phyloP scores from a whole-genome alignment of 2,888 invertebrate species.

The Pseudeuparius sepicola region DNA sequence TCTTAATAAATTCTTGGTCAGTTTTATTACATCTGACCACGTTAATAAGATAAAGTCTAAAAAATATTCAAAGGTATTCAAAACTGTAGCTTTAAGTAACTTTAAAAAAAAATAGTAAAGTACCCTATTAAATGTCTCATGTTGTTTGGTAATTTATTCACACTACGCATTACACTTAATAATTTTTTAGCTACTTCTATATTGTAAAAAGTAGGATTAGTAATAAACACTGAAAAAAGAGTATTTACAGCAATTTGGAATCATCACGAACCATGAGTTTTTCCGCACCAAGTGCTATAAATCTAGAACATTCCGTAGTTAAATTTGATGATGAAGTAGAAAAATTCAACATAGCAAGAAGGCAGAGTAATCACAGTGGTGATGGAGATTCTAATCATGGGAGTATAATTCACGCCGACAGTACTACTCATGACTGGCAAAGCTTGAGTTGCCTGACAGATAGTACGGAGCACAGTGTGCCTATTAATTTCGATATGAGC shows the following conservation, averaged over 20 bases:
- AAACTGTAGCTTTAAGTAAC: too few species aligned
- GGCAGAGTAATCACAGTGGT: constrained; percentile 32
- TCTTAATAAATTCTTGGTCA: too few species aligned
- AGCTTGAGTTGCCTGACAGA: constrained; percentile 79
- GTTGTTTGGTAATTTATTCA: too few species aligned
- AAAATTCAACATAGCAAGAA: constrained; percentile 32
- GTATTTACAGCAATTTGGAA: constrained; percentile 54
- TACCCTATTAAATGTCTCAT: too few species aligned
- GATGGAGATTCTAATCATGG: constrained; percentile 39
- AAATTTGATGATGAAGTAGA: constrained; percentile 55
- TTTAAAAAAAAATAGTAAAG: too few species aligned
- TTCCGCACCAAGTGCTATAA: constrained; percentile 82
- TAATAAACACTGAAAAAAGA: too few species aligned
- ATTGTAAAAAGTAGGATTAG: too few species aligned
- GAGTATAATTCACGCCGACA: constrained; percentile 36
- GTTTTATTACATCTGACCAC: too few species aligned
- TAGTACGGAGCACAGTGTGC: constrained; percentile 84
- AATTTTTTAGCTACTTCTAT: too few species aligned
- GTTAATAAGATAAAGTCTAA: too few species aligned
- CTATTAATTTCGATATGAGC: constrained; percentile 86
- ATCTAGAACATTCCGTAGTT: constrained; percentile 60
- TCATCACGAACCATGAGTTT: constrained; percentile 65
- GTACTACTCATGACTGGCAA: constrained; percentile 63
- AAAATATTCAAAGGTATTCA: too few species aligned
- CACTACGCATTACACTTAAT: too few species aligned